Base-by-base conservation (phyloP, 2,888 invertebrate genomes). In the Ophraella communa region DNA sequence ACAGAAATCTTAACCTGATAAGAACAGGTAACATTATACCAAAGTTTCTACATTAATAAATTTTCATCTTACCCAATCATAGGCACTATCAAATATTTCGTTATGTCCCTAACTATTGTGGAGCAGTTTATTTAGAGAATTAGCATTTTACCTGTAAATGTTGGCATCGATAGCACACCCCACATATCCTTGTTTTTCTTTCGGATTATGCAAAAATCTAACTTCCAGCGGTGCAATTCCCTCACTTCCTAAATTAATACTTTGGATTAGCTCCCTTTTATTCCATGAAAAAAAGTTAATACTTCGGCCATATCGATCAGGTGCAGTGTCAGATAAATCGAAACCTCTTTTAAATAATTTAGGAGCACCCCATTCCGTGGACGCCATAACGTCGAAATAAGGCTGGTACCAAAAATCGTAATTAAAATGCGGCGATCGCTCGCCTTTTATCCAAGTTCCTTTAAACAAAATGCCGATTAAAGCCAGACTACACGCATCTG, bases 361-460 rank as follows among this genome's bases (percentile, higher is more conserved):
- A 0, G 98, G 98, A 0, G 90, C 87, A 0, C 95, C 96, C 97
- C 97, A 98, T 84, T 97, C 97, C 0, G 92, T 87, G 11, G 96
- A 89, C 20, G 96, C 85, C 90, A 99, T 92, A 0, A 94, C 88
- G 81, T 98, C 94, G 75, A 92, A 91, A 75, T 93, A 88, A 0
- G 98, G 98, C 79, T 98, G 97, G 80, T 98, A 98, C 98, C 98
- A 98, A 80, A 94, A 98, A 81, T 98, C 98, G 80, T 98, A 98
- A 4, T 95, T 95, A 73, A 92, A 94, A 56, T 86, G 83, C 0
- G 93, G 91, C n/a, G 80, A 79, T 70, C 87, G 84, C 17, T 54
- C 30, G 0, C 91, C 91, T 65, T 86, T 87, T 0, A 91, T 89
- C 94, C 94, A 95, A 0, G 90, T 87, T 10, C 90, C 91, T 89